phyloP scores from a whole-genome alignment of 2,797 vertebrate genomes.

The Eospalax fontanierii region DNA sequence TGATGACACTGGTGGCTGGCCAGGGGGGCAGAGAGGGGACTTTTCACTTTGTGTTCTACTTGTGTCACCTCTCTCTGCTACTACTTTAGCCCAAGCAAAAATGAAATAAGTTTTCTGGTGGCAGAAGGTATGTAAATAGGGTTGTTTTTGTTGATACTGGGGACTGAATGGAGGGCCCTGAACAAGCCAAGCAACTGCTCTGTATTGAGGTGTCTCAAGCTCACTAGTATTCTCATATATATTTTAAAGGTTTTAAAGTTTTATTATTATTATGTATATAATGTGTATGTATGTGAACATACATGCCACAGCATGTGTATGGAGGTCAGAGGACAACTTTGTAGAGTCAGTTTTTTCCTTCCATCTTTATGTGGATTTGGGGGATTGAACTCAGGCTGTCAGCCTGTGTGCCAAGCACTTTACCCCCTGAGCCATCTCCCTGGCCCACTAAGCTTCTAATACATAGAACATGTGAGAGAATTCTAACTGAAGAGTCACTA shows the following conservation, averaged over 20 bases:
- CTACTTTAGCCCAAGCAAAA: background rate
- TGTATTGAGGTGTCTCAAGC: background rate
- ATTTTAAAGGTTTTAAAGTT: background rate
- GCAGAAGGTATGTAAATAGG: background rate
- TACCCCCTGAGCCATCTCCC: background rate
- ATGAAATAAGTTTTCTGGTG: background rate
- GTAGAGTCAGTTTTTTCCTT: background rate
- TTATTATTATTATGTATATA: background rate
- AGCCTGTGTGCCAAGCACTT: background rate
- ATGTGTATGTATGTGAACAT: background rate
- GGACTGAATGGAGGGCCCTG: background rate
- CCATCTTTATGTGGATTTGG: background rate
- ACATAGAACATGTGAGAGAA: conserved; percentile 27
- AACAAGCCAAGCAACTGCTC: background rate
- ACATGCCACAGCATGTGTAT: background rate
- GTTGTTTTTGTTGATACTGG: background rate
- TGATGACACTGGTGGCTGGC: background rate
- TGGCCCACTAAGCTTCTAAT: conserved; percentile 9
- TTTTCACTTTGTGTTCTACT: background rate
- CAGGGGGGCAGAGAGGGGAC: background rate
- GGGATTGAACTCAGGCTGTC: background rate
- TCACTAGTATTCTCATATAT: background rate
- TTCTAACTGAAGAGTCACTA: background rate
- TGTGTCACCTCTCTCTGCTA: background rate
- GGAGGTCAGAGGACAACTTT: background rate